Percentiles rank a stretch among this genome's conserved stretches.
Conservation (phyloP, 2,797 vertebrate genomes). For the Chanos chanos region DNA sequence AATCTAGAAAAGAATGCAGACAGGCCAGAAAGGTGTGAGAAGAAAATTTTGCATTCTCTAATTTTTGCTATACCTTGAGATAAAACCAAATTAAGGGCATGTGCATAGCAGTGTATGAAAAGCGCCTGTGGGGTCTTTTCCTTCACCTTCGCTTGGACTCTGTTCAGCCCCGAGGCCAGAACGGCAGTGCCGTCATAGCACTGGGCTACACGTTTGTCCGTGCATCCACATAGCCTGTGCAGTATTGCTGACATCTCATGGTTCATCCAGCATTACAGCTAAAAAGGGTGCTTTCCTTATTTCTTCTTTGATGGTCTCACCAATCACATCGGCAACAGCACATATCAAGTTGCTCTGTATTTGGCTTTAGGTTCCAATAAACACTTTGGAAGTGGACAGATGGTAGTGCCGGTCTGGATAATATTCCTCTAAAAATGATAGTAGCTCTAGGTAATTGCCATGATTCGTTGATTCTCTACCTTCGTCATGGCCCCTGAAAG, state of each 20-base stretch:
- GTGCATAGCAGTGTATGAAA: constrained; percentile 22
- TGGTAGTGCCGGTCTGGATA: constrained; percentile 11
- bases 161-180: constrained; percentile 36
- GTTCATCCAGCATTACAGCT: constrained; percentile 32
- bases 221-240: constrained; percentile 25
- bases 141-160: constrained; percentile 38
- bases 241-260: constrained; percentile 11
- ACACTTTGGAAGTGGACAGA: constrained; percentile 3
- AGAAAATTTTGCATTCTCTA: constrained; percentile 29
- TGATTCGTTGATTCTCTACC: too few relatives aligned
- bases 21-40: constrained; percentile 16
- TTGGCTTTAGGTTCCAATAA: too few relatives aligned
- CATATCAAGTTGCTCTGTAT: constrained; percentile 16
- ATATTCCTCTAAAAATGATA: too few relatives aligned
- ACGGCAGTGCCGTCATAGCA: constrained; percentile 22
- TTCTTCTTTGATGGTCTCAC: constrained; percentile 24
- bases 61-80: not conserved
- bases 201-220: constrained; percentile 41
- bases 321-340: constrained; percentile 15
- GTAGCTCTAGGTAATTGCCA: too few relatives aligned
- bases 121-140: constrained; percentile 21
- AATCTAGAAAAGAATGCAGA: constrained; percentile 37
- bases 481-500: too few relatives aligned
- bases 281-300: constrained; percentile 18
- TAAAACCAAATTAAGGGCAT: constrained; percentile 6